Conservation (phyloP, 1,140 invertebrate species). For the Chrysopa pallens region DNA sequence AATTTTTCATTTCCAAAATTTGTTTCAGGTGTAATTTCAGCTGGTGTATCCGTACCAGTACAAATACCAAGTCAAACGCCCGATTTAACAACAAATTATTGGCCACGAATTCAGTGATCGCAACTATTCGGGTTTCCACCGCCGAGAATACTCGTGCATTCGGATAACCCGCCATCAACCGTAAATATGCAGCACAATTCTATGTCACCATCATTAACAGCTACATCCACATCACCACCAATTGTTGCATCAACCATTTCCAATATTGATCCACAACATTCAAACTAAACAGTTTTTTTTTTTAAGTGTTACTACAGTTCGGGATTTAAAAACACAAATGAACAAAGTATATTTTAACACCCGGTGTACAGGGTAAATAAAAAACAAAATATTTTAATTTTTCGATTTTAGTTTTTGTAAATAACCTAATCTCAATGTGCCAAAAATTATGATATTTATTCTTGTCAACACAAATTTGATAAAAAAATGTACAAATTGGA, state of each 20-base stretch:
- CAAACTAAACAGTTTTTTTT: background rate
- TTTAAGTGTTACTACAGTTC: constrained; percentile 2
- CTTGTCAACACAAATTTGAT: too few species aligned
- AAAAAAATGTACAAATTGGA: too few species aligned
- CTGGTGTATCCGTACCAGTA: constrained; percentile 92
- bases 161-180: constrained; percentile 33
- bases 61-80: constrained; percentile 86
- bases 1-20: background rate
- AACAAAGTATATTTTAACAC: constrained; percentile 5
- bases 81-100: constrained; percentile 80
- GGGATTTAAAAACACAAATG: constrained; percentile 3
- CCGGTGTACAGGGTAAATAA: constrained; percentile 2
- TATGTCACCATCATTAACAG: constrained; percentile 16
- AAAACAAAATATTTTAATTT: background rate
- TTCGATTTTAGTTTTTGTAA: too few species aligned
- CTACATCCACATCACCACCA: constrained; percentile 22
- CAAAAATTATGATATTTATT: too few species aligned
- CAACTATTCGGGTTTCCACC: constrained; percentile 46
- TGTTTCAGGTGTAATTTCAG: constrained; percentile 77
- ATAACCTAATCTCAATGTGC: too few species aligned
- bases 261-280: constrained; percentile 1
- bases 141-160: constrained; percentile 35
- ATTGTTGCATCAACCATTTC: constrained; percentile 19
- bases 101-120: constrained; percentile 91
- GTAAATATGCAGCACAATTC: constrained; percentile 4